Base-by-base conservation (phyloP, 2,888 invertebrate genomes). In the Andricus curvator region DNA sequence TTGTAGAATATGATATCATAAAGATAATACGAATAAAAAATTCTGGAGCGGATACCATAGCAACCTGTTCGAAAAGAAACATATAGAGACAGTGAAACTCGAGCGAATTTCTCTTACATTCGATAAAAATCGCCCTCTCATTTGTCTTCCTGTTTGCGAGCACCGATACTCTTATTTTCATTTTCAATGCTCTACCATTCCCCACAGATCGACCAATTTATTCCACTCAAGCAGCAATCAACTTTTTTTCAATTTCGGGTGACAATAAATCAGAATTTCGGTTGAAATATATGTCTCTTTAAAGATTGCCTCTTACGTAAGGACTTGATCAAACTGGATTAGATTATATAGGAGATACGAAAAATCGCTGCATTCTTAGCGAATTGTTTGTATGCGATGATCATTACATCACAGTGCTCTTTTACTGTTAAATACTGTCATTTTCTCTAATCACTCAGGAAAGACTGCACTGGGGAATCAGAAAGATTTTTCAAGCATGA, bases 201-300 rank as follows among this genome's bases (percentile, higher is more conserved):
- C 20, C 70, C 56, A 13, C 70, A 74, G 29, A 74, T n/a, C 51
- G 29, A 29, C 48, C 70, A 74, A 70, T 74, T 74, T n/a, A 74
- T 74, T 48, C 20, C 51, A 56, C 51, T 56, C n/a, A 56, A 74
- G 70, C 56, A 74, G 11, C 25, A 70, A 51, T 48, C 4, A 70
- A 33, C 48, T 74, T 74, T 29, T 29, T 56, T 51, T 74, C 51
- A 74, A 74, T 74, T 74, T 74, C 33, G 70, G 51, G n/a, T 20
- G 48, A 20, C n/a, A 29, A 74, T 74, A 74, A 74, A 74, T 74
- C 51, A 74, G 70, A 48, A 74, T 74, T 33, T 56, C 51, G 5
- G 0, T 33, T 74, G 6, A 6, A 17, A 48, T 17, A 6, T 48
- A 48, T 48, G 13, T 17, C 48, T 48, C 48, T 17, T 48, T 48